Evolutionary conservation across 2,113 vertebrate genomes (phyloP).

Genomic region (Periophthalmodon schlosseri): DNA sequence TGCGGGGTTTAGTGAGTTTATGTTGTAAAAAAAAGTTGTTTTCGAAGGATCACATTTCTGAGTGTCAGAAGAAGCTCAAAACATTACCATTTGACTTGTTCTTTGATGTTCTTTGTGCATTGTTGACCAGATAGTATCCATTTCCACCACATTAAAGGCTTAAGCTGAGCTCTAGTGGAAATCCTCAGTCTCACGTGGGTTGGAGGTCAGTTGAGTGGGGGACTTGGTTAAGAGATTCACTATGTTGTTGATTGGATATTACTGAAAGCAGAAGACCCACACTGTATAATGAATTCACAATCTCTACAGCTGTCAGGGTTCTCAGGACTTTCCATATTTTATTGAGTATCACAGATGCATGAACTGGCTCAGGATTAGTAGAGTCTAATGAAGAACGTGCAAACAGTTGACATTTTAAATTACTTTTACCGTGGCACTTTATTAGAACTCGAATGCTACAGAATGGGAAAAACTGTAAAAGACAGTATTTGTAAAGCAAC

Average conservation of each 20-base stretch:
- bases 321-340: conserved; percentile 55
- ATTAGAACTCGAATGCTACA: conserved; percentile 23
- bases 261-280: conserved; percentile 39
- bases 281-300: conserved; percentile 1
- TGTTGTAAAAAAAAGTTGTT: conserved; percentile 11
- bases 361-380: conserved; percentile 54
- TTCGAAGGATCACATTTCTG: conserved; percentile 26
- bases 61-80: conserved; percentile 17
- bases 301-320: conserved; percentile 40
- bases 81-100: conserved; percentile 1
- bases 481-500: neutral
- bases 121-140: conserved; percentile 46
- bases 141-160: conserved; percentile 56
- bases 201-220: conserved; percentile 30
- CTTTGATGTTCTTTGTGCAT: conserved; percentile 46
- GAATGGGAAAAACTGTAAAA: conserved; percentile 3
- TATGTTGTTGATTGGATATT: conserved; percentile 26
- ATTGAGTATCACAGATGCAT: conserved; percentile 61
- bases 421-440: conserved; percentile 32
- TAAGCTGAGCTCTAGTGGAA: conserved; percentile 40
- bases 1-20: conserved; percentile 1
- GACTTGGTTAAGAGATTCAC: conserved; percentile 47
- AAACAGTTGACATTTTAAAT: conserved; percentile 18
- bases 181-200: conserved; percentile 30
- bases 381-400: conserved; percentile 22